Percentiles rank a stretch among this genome's conserved stretches.
phyloP scores from a whole-genome alignment of 2,797 vertebrate species.

The Tachyglossus aculeatus region DNA sequence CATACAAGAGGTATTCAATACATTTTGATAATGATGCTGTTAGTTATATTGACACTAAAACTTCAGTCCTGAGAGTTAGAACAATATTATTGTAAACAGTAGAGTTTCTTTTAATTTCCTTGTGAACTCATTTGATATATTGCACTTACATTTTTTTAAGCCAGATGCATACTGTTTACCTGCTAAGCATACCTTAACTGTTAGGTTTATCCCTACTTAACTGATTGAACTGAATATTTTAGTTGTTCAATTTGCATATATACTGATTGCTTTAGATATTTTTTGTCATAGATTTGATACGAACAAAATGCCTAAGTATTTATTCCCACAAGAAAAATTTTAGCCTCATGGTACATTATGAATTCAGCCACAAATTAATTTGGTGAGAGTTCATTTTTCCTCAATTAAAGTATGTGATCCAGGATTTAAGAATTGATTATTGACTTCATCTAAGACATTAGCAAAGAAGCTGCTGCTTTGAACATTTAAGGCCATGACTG shows the following conservation, averaged over 20 bases:
- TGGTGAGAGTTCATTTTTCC: neutral
- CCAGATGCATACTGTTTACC: slow-evolving; percentile 55
- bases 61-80: too few relatives aligned
- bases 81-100: too few relatives aligned
- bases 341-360: slow-evolving; percentile 2
- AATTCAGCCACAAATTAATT: neutral
- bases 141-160: slow-evolving; percentile 61
- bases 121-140: slow-evolving; percentile 23
- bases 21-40: too few relatives aligned
- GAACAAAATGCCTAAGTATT: neutral
- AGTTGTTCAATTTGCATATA: slow-evolving; percentile 68
- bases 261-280: slow-evolving; percentile 55
- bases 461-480: neutral
- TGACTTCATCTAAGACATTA: neutral
- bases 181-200: slow-evolving; percentile 33
- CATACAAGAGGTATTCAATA: too few relatives aligned
- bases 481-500: neutral
- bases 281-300: slow-evolving; percentile 8
- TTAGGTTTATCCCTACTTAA: slow-evolving; percentile 57
- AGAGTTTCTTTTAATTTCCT: slow-evolving; percentile 23
- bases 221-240: slow-evolving; percentile 74
- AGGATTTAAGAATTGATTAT: neutral
- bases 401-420: neutral
- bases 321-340: slow-evolving; percentile 8
- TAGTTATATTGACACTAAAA: too few relatives aligned